Evolutionary conservation across 2,888 invertebrate genomes (phyloP), one percentile per base, ranked within the genome.

Genomic region (Platypus cylindrus): DNA sequence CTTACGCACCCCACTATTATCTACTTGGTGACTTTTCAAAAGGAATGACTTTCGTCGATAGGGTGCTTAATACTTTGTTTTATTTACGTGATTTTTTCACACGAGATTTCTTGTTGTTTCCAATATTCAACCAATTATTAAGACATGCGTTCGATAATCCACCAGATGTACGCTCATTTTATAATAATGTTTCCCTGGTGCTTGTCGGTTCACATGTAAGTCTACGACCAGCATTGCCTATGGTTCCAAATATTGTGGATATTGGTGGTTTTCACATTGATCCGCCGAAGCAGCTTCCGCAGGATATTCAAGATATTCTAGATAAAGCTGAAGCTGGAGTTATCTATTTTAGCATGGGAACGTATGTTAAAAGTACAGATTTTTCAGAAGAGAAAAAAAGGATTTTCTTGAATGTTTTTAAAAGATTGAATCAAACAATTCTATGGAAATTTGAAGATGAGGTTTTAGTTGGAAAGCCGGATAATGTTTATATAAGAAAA

Each of bases 381-480:
- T 37, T 37, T 22, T 25, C 29, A 5, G 45, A 51, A 0, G 64
- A 68, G 2, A 69, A 66, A 43, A 56, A 63, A 13, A 52, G 64
- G 12, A 66, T 61, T 1, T 65, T 79, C 20, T 54, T 70, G 5
- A 67, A 68, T 35, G 68, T 67, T 2, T 70, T 79, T 36, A 58
- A 65, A 1, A 64, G 62, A 39, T 47, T 77, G 0, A 73, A 75
- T 40, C 71, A 74, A 41, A 70, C 65, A 3, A 67, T 78, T 1
- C 48, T 79, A 14, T 76, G 75, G 76, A 78, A 78, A 58, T 78
- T 73, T 71, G 76, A 78, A 45, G 66, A 67, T 1, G 64, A 69
- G 12, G 36, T 35, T 3, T 31, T 48, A 20, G 46, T 47, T 5
- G 44, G 37, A 4, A 37, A 45, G 20, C 58, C 59, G 2, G 42